Base-by-base conservation (phyloP, 2,888 invertebrate genomes). In the Pammene fasciana region DNA sequence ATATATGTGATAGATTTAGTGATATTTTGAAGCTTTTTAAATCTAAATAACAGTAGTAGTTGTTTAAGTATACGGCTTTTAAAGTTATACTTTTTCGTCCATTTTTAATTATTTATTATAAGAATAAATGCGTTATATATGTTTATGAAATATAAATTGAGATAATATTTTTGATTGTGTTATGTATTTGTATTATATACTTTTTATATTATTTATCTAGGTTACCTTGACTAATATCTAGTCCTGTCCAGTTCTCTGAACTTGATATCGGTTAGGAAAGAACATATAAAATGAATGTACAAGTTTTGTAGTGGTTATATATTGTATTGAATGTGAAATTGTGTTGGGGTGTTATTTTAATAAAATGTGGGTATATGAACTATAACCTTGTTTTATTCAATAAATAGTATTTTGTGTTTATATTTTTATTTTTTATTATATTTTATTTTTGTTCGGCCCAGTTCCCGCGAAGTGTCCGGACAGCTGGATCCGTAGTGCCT, bases 361-460 rank as follows among this genome's bases (percentile, higher is more conserved):
- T 91, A 90, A 90, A 90, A 88, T 89, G 91, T 91, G 92, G 92
- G 91, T 92, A 90, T 91, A 92, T 92, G 91, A 90, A 92, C 92
- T 85, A 86, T 76, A 73, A 26, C 1, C 0, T n/a, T 61, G 76
- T 86, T 84, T 86, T 75, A 79, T 81, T 82, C 0, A 11, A 10
- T 38, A 5, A 56, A 3, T 56, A 16, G 0, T 18, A 6, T 41
- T 18, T 16, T 0, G 11, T 26, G 26, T 18, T 50, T 48, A 5
- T 52, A 26, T 48, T 36, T 7, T n/a, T n/a, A n/a, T n/a, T n/a
- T n/a, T n/a, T n/a, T n/a, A n/a, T n/a, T n/a, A n/a, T n/a, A n/a
- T n/a, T n/a, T n/a, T n/a, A n/a, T n/a, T n/a, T n/a, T n/a, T n/a
- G n/a, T n/a, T n/a, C n/a, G n/a, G n/a, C n/a, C n/a, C n/a, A n/a